Conservation (phyloP, 2,113 vertebrate species). For the Chiloscyllium plagiosum region DNA sequence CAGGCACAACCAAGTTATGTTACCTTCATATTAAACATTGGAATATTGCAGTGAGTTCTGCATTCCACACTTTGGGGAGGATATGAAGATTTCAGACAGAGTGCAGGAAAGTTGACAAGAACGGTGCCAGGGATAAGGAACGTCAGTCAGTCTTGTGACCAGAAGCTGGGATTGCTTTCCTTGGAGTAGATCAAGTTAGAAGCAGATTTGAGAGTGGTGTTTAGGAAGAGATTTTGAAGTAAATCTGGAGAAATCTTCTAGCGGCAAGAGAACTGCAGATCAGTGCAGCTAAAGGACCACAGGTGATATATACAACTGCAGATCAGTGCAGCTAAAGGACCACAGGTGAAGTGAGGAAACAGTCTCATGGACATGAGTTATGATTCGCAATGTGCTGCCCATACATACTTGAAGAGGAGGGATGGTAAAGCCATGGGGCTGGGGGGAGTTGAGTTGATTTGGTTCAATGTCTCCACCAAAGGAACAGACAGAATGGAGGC, state of each 20-base stretch:
- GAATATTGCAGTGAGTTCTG: too few relatives aligned
- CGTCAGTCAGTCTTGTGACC: too few relatives aligned
- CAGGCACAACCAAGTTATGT: too few relatives aligned
- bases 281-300: not conserved
- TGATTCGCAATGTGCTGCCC: not conserved
- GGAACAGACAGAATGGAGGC: not conserved
- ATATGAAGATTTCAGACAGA: too few relatives aligned
- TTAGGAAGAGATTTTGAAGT: not conserved
- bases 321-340: not conserved
- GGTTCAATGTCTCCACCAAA: not conserved
- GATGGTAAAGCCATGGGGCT: not conserved
- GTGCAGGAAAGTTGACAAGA: not conserved
- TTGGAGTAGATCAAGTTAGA: not conserved
- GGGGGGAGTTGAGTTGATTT: not conserved
- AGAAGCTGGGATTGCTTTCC: not conserved
- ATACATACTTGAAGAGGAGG: not conserved
- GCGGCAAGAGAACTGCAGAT: too few relatives aligned
- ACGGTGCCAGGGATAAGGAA: not conserved
- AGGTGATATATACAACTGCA: too few relatives aligned
- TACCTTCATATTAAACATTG: too few relatives aligned
- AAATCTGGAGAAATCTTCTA: not conserved
- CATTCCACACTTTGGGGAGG: too few relatives aligned
- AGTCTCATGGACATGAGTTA: not conserved
- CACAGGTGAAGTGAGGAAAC: not conserved
- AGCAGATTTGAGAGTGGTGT: not conserved